These are phyloP conservation scores for Cyanistes caeruleus DNA, from an alignment of 2,113 vertebrate species.

Conservation along the genomic window DNA sequence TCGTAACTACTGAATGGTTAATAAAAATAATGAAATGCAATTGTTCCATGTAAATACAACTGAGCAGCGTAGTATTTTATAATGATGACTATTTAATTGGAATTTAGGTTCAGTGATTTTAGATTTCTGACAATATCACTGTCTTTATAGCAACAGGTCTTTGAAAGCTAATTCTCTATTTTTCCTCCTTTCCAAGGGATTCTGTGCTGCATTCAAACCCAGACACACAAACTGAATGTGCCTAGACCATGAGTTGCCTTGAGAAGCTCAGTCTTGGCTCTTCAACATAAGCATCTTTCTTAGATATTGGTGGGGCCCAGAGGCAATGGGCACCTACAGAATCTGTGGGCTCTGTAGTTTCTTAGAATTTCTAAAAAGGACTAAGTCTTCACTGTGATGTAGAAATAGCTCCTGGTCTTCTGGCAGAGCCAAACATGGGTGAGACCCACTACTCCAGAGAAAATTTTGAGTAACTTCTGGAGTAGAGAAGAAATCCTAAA, in stretches of 20 bases:
- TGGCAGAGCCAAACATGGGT: background rate
- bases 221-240: background rate
- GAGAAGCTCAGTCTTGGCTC: background rate
- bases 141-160: background rate
- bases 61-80: slow-evolving; percentile 16
- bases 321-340: background rate
- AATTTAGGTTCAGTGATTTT: background rate
- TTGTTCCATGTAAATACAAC: background rate
- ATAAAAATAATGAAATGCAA: slow-evolving; percentile 44
- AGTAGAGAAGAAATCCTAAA: background rate
- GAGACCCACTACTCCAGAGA: background rate
- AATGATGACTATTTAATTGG: slow-evolving; percentile 36
- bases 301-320: background rate
- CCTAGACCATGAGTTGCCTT: background rate
- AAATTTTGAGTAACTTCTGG: background rate
- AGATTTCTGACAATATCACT: background rate
- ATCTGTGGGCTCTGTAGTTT: background rate
- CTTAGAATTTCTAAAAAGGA: background rate
- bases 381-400: background rate
- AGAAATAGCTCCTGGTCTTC: background rate
- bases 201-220: background rate
- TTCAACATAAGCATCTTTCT: background rate
- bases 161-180: background rate
- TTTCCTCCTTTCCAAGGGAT: background rate
- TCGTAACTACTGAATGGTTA: slow-evolving; percentile 48